phyloP scores from a whole-genome alignment of 2,113 vertebrate genomes.

The Ochotona princeps region DNA sequence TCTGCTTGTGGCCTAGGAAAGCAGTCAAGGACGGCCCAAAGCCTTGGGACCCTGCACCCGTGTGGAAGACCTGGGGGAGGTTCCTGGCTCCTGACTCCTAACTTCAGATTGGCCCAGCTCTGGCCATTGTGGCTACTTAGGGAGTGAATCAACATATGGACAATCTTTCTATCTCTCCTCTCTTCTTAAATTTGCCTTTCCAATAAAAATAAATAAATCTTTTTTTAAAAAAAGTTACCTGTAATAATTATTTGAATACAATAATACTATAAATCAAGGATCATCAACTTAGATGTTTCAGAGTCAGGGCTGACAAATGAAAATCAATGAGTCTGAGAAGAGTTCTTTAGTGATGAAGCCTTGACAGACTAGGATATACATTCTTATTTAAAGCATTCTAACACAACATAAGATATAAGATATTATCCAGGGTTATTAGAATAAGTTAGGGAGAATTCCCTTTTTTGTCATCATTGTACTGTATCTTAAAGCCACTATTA shows the following conservation, averaged over 20 bases:
- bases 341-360: neutral
- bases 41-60: too few relatives aligned
- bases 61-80: too few relatives aligned
- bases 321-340: slow-evolving; percentile 32
- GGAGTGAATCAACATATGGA: too few relatives aligned
- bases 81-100: too few relatives aligned
- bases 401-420: neutral
- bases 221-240: too few relatives aligned
- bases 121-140: too few relatives aligned
- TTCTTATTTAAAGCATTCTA: slow-evolving; percentile 30
- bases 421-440: neutral
- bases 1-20: too few relatives aligned
- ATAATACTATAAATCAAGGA: neutral
- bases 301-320: slow-evolving; percentile 21
- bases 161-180: too few relatives aligned
- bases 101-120: too few relatives aligned
- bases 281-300: neutral
- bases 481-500: neutral
- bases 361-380: neutral
- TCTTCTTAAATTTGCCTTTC: too few relatives aligned
- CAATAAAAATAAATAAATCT: too few relatives aligned
- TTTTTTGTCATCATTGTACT: neutral
- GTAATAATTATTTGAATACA: neutral
- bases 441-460: neutral
- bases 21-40: too few relatives aligned